phyloP scores from a whole-genome alignment of 2,888 invertebrate genomes.

The Zonitis immaculata region DNA sequence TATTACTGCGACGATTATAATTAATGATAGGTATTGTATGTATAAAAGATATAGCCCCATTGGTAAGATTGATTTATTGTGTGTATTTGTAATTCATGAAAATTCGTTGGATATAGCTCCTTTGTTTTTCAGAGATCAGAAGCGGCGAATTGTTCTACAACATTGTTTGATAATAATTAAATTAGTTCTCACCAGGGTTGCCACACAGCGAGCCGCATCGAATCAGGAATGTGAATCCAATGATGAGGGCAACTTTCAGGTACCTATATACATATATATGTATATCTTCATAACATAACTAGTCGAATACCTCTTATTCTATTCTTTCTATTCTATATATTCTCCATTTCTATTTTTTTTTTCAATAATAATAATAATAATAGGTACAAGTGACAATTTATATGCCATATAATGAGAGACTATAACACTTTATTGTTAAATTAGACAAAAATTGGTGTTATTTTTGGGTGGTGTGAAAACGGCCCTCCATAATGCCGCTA shows the following conservation, averaged over 20 bases:
- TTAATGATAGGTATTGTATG: no score
- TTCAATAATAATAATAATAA: no score
- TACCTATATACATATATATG: no score
- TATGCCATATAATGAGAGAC: no score
- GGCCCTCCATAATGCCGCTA: slow-evolving; percentile 15
- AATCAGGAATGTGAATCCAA: slow-evolving; percentile 37
- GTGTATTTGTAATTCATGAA: not conserved
- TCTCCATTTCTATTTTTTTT: no score
- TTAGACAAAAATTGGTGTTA: no score
- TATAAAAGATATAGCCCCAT: no score
- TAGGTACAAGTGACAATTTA: slow-evolving; percentile 21
- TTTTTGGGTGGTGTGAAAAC: slow-evolving; percentile 35
- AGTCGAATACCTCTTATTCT: no score
- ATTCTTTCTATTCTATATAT: no score
- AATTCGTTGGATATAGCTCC: not conserved
- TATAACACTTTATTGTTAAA: no score
- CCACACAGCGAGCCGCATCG: slow-evolving; percentile 42
- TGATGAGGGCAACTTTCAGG: slow-evolving; percentile 18
- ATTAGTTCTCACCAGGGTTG: slow-evolving; percentile 37
- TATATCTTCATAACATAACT: no score
- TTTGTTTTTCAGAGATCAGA: not conserved
- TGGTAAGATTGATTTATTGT: not conserved
- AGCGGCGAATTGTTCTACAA: slow-evolving; percentile 7
- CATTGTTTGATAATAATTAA: slow-evolving; percentile 36
- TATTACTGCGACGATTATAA: not conserved